Evolutionary conservation across 2,888 invertebrate species (phyloP).

Genomic region (Pollenia labialis): DNA sequence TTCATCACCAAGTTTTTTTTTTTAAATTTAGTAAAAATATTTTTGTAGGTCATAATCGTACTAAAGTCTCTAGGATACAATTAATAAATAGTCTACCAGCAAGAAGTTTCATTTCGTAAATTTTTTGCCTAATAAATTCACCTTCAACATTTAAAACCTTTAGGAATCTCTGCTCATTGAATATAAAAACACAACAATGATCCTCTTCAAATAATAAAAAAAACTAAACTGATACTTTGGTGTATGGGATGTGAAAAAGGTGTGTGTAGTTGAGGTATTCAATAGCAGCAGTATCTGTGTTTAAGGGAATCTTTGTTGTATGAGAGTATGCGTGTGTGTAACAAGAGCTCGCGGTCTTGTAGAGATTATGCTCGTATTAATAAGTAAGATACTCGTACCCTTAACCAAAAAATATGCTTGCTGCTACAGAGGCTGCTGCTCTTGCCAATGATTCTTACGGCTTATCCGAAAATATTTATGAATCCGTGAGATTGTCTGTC

Average conservation of each 20-base stretch:
- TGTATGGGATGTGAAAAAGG: slow-evolving; percentile 49
- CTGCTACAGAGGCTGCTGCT: slow-evolving; percentile 51
- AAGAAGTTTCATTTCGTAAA: background rate
- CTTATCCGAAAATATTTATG: slow-evolving; percentile 55
- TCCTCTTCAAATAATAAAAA: slow-evolving; percentile 45
- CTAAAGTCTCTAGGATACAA: no score
- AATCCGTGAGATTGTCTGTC: slow-evolving; percentile 36
- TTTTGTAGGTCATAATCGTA: no score
- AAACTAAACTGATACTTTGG: slow-evolving; percentile 51
- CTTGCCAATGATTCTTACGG: slow-evolving; percentile 40
- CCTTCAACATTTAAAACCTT: background rate
- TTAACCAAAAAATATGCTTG: slow-evolving; percentile 52
- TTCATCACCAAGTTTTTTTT: no score
- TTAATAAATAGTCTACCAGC: no score
- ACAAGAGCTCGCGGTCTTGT: slow-evolving; percentile 59
- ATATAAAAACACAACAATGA: slow-evolving; percentile 45
- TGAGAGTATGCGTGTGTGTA: slow-evolving; percentile 23
- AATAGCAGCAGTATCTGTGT: slow-evolving; percentile 13
- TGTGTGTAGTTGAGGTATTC: slow-evolving; percentile 28
- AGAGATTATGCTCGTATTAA: slow-evolving; percentile 57
- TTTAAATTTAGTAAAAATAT: no score
- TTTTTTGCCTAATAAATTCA: slow-evolving; percentile 6
- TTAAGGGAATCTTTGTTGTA: slow-evolving; percentile 30
- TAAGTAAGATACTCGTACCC: slow-evolving; percentile 62
- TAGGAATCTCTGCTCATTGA: slow-evolving; percentile 40